These are phyloP conservation scores for Ellobius talpinus DNA, from an alignment of 2,113 vertebrate genomes.

Conservation along the genomic window DNA sequence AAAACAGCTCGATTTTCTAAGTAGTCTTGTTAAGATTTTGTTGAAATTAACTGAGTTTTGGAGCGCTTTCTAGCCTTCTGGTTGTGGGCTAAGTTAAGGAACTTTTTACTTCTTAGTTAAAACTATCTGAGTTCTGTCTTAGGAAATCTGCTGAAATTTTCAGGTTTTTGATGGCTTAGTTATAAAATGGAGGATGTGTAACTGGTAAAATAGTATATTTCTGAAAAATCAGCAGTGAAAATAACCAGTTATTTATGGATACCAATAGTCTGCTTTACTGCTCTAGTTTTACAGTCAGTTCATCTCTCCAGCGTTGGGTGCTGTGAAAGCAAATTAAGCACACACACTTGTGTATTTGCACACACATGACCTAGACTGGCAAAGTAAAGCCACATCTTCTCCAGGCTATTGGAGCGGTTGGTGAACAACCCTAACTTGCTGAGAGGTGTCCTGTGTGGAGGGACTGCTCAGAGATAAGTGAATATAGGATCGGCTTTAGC, in stretches of 20 bases:
- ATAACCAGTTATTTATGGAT: background rate
- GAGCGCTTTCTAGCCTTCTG: background rate
- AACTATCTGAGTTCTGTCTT: slow-evolving; percentile 3
- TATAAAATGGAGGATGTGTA: background rate
- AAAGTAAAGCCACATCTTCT: background rate
- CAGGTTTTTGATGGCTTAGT: background rate
- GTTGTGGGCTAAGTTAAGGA: background rate
- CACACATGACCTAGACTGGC: background rate
- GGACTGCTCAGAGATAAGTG: background rate
- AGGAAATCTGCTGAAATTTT: background rate
- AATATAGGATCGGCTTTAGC: background rate
- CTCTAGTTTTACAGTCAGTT: background rate
- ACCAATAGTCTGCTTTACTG: background rate
- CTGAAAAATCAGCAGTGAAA: background rate
- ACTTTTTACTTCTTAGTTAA: slow-evolving; percentile 4
- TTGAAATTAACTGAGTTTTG: background rate
- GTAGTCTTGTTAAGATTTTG: background rate
- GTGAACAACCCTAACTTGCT: background rate
- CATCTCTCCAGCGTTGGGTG: background rate
- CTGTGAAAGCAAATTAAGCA: background rate
- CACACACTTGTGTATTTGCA: background rate
- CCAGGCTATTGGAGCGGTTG: background rate
- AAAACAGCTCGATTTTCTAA: background rate
- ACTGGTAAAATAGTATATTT: background rate
- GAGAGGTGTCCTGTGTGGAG: background rate